Evolutionary conservation across 2,888 invertebrate species (phyloP), one percentile per base, ranked within the genome.

Genomic region (Diplazon laetatorius): DNA sequence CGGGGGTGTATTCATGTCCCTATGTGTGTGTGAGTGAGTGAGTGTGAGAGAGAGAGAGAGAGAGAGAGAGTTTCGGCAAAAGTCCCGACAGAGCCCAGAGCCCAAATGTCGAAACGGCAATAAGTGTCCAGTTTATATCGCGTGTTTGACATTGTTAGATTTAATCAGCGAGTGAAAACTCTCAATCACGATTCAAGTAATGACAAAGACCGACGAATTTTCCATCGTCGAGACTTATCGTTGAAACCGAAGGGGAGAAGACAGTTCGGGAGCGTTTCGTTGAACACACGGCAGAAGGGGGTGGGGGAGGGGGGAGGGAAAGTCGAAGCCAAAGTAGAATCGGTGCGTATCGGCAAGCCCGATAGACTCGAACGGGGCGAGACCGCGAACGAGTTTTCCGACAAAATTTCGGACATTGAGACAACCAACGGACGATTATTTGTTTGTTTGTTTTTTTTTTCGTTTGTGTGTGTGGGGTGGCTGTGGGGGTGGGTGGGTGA

Each of bases 31-130:
- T 12, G 14, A 14, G 25, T 55, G 55, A 16, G 42, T n/a, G 42
- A 4, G 42, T n/a, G 2, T 42, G 42, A 4, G 2, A 1, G 42
- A 4, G 52, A 30, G 52, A 14, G 30, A 14, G 52, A 16, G 16
- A 16, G 50, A n/a, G 12, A 10, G 22, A 12, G n/a, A 25, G n/a
- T 30, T 55, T 55, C 55, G 30, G 55, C 55, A 14, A 35, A 0
- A 35, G 35, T 55, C 14, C 55, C 55, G 55, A 30, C 30, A 16
- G 55, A 30, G 55, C 12, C 30, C 16, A 9, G 3, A 25, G 50
- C 12, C n/a, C 50, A 52, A 52, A 52, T 52, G 50, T 52, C 50
- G 50, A 52, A 52, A 48, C 18, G n/a, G n/a, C n/a, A 20, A 25
- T 30, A 16, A 55, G 16, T 35, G 16, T 35, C 55, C 30, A 25